Evolutionary conservation across 1,140 invertebrate genomes (phyloP), one percentile per base, ranked within the genome.

Genomic region (Drosophila simulans): DNA sequence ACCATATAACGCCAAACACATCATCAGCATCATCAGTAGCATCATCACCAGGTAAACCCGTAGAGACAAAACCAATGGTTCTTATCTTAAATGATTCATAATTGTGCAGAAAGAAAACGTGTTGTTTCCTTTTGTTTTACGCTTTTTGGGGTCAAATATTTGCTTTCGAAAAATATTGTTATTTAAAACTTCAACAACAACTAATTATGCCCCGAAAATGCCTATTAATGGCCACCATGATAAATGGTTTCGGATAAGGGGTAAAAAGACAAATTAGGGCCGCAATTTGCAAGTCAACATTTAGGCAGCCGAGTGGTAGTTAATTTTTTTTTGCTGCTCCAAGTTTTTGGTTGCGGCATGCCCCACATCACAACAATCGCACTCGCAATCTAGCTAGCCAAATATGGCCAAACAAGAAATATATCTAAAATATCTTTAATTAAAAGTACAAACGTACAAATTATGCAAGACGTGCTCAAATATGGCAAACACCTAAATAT

Each of bases 401-500:
- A 80, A 85, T 72, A 77, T 46, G 80, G 81, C 8, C 49, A 80
- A 65, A 63, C 77, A 77, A 80, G 80, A 80, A 83, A 73, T 62
- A 80, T 64, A 65, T 85, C 73, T 70, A 58, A 73, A 74, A 80
- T 80, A 88, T 80, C 84, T 88, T 84, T 88, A 88, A 88, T 88
- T 89, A 88, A 84, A 80, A 84, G 76, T 80, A 88, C 84, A 84
- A 79, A 79, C 74, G 78, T 88, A 84, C 71, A 80, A 86, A 88
- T 88, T 89, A 88, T 88, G 83, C 80, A 88, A 86, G 80, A 86
- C 70, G 71, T 84, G 83, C 75, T 76, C 80, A 89, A 86, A 86
- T 89, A 86, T 78, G 83, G 83, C 79, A 79, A 89, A 84, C 79
- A 86, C 83, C 84, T 88, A 86, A 89, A 86, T 86, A 89, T 89